A percentile compares a stretch with the other conserved stretches of the same genome.
These are phyloP conservation scores for Pheosia tremula DNA, from an alignment of 2,888 invertebrate species.

Conservation along the genomic window DNA sequence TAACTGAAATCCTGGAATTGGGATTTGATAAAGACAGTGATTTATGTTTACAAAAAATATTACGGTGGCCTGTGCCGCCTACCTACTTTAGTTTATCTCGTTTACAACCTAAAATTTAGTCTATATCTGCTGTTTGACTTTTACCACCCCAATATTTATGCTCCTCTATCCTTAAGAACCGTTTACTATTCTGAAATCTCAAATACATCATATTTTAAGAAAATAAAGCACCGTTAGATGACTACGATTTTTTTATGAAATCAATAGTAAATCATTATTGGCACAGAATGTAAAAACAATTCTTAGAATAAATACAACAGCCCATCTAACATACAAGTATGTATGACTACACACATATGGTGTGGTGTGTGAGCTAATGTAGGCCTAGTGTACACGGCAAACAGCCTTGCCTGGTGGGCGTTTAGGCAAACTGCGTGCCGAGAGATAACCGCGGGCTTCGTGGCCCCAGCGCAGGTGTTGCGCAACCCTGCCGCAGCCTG, in stretches of 20 bases:
- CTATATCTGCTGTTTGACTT: no score
- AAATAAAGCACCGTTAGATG: not conserved
- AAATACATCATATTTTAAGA: no score
- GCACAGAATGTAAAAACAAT: not conserved
- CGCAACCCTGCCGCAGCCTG: conserved; percentile 61
- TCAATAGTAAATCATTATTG: not conserved
- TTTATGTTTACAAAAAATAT: not conserved
- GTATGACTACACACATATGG: conserved; percentile 3
- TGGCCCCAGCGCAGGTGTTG: conserved; percentile 61
- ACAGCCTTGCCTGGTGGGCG: conserved; percentile 55
- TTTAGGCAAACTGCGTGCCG: conserved; percentile 41
- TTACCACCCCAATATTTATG: no score
- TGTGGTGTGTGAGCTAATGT: conserved; percentile 27
- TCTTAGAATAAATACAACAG: not conserved
- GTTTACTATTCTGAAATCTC: no score
- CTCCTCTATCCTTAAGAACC: no score
- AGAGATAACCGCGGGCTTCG: conserved; percentile 19
- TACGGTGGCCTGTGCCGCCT: no score
- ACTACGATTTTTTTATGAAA: not conserved
- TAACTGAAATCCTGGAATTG: not conserved
- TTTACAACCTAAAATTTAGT: no score
- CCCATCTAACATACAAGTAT: not conserved
- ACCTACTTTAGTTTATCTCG: no score
- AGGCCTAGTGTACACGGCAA: conserved; percentile 44
- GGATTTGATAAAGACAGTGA: not conserved